These are phyloP conservation scores for Platalea minor DNA, from an alignment of 2,797 vertebrate genomes.

Conservation along the genomic window DNA sequence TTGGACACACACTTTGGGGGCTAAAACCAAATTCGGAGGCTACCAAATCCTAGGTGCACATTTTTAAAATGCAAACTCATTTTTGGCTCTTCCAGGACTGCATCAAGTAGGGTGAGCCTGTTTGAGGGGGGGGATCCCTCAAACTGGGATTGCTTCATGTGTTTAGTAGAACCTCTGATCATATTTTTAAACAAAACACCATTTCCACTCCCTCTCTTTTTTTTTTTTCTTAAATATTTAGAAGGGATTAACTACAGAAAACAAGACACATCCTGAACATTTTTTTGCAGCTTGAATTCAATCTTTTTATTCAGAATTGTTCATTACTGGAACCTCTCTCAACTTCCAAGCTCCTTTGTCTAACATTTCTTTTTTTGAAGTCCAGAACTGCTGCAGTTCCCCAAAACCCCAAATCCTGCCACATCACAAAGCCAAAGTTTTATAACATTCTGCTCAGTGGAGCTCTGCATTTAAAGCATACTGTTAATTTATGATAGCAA, in stretches of 20 bases:
- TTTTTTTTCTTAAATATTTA: background rate
- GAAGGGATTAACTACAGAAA: slow-evolving; percentile 1
- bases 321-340: background rate
- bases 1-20: background rate
- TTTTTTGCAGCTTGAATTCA: background rate
- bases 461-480: background rate
- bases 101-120: background rate
- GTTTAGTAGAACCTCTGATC: background rate
- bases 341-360: background rate
- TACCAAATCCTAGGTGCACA: background rate
- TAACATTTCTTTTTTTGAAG: background rate
- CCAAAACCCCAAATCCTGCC: background rate
- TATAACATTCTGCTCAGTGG: background rate
- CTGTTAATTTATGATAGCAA: background rate
- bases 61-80: background rate
- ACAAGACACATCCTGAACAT: background rate
- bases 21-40: background rate
- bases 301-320: background rate
- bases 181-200: slow-evolving; percentile 4
- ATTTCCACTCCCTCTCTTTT: background rate
- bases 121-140: background rate
- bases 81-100: background rate
- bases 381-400: background rate
- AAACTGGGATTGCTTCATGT: background rate
- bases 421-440: background rate